These are phyloP conservation scores for Zaprionus obscuricornis DNA, from an alignment of 2,888 invertebrate species.

Conservation along the genomic window DNA sequence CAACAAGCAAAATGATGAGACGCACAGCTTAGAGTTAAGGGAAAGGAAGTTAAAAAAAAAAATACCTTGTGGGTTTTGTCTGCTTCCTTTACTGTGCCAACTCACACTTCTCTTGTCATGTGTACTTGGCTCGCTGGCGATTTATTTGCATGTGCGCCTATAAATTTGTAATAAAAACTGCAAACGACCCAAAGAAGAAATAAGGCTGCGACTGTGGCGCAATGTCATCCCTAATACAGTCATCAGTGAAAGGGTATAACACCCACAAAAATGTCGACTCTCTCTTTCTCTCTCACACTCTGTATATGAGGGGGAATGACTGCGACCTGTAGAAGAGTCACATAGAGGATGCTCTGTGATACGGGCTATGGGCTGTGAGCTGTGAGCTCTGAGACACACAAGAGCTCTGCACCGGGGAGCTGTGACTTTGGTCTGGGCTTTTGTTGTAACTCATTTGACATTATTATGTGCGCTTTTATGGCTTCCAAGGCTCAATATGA, in stretches of 20 bases:
- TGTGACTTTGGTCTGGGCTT: conserved; percentile 48
- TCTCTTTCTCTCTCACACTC: too few species aligned
- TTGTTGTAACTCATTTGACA: conserved; percentile 78
- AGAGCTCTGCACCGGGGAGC: too few species aligned
- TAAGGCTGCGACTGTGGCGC: conserved; percentile 43
- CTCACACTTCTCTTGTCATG: background rate
- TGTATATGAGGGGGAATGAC: too few species aligned
- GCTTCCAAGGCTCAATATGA: conserved; percentile 67
- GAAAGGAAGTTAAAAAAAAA: too few species aligned
- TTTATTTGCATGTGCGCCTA: conserved; percentile 79
- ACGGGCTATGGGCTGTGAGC: too few species aligned
- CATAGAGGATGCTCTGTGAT: too few species aligned
- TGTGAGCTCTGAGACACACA: too few species aligned
- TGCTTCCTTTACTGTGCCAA: background rate
- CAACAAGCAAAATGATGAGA: conserved; percentile 33
- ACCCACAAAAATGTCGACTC: conserved; percentile 10
- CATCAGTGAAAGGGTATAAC: conserved; percentile 66
- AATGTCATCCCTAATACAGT: conserved; percentile 68
- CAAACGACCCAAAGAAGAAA: conserved; percentile 74
- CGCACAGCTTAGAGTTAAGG: too few species aligned
- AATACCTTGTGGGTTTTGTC: background rate
- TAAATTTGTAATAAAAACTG: conserved; percentile 81
- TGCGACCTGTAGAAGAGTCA: too few species aligned
- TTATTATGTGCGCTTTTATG: conserved; percentile 79
- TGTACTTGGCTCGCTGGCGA: conserved; percentile 49